Base-by-base conservation (phyloP, 2,888 invertebrate species). In the Synergus itoensis region DNA sequence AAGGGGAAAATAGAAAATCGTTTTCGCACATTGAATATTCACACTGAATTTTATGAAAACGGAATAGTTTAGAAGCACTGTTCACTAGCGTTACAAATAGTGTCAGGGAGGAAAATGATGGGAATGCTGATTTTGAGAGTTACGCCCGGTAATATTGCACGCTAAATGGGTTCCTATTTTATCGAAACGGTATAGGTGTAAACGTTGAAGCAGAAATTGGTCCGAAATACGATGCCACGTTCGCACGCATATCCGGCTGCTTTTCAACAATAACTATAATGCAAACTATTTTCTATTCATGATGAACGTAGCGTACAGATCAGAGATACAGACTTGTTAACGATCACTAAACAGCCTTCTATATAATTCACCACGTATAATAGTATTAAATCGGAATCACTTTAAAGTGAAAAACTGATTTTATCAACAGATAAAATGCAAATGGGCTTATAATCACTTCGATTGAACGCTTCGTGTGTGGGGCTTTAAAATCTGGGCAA, bases 221-320 rank as follows among this genome's bases (percentile, higher is more conserved):
- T 45, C 40, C 18, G 16, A 45, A 67, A 28, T 67, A 45, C 45
- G 18, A 41, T 67, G 67, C 45, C 45, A 45, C 14, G 45, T 45
- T 67, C 45, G 67, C 14, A 67, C 18, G 21, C 67, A 45, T 67
- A 67, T 45, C 67, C 14, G 45, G 14, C 18, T 14, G 45, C 43
- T 45, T 67, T 67, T 67, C 67, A 67, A 67, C 45, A 45, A 67
- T 67, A 45, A 67, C 45, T 45, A 67, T 67, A 67, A 67, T 67
- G 45, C 8, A 16, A 21, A 67, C 45, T 45, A 67, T 67, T 67
- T 67, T 67, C 45, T 45, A 67, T 67, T 67, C 67, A 67, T 67
- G 67, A 45, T 41, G 41, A 41, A 65, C 65, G 18, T n/a, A 65
- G 41, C 65, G 9, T 18, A 18, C 43, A 67, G 43, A 45, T 14